These are phyloP conservation scores for Cyanistes caeruleus DNA, from an alignment of 2,113 vertebrate species.

Conservation along the genomic window DNA sequence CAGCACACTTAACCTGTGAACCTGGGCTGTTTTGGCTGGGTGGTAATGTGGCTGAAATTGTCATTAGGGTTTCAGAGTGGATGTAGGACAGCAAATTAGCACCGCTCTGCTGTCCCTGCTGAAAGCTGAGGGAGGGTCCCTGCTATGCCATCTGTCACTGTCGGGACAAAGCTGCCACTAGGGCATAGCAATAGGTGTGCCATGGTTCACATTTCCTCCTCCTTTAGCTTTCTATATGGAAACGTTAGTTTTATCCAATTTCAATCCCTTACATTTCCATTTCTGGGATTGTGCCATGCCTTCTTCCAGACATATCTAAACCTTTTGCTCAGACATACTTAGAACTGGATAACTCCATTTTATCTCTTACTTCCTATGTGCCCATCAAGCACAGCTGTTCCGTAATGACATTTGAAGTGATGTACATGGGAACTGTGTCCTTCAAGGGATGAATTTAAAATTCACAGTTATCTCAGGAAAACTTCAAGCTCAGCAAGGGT, in stretches of 20 bases:
- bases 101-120: fast-evolving
- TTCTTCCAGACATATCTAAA: neutral
- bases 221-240: neutral
- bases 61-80: neutral
- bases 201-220: neutral
- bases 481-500: slow-evolving; percentile 1
- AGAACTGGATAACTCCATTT: neutral
- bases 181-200: neutral
- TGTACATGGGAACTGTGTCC: neutral
- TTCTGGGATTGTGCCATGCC: neutral
- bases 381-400: neutral
- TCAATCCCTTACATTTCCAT: neutral
- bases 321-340: neutral
- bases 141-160: neutral
- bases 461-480: neutral
- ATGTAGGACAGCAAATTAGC: neutral
- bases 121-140: neutral
- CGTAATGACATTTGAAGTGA: neutral
- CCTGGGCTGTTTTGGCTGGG: neutral
- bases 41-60: neutral
- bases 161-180: neutral
- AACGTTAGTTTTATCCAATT: neutral
- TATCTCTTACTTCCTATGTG: neutral
- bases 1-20: slow-evolving; percentile 4
- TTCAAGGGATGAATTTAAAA: neutral